Evolutionary conservation across 2,797 vertebrate genomes (phyloP).

Genomic region (Pteropus rufus): DNA sequence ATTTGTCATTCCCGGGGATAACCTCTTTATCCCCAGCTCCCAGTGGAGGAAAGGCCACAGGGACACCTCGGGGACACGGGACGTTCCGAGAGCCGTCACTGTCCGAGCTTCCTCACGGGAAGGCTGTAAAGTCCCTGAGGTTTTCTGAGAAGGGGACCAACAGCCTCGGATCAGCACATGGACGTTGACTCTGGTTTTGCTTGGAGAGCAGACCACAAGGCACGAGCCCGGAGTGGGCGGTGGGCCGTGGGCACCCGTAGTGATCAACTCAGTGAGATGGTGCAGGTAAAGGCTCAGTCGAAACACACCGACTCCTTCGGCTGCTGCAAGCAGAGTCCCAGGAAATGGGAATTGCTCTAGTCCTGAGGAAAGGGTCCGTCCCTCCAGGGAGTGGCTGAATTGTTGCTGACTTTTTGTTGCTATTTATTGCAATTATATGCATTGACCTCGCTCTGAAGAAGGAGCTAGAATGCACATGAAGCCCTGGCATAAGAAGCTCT

Average conservation of each 20-base stretch:
- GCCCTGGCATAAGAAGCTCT: neutral
- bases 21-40: neutral
- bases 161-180: fast-evolving
- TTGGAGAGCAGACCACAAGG: neutral
- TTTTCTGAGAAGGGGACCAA: neutral
- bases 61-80: neutral
- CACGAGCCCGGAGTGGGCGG: neutral
- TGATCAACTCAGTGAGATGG: neutral
- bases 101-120: neutral
- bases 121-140: neutral
- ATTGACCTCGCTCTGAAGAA: slow-evolving; percentile 18
- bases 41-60: fast-evolving
- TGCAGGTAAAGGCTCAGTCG: neutral
- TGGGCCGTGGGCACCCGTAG: neutral
- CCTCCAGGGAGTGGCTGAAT: neutral
- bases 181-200: neutral
- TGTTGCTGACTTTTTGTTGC: slow-evolving; percentile 11
- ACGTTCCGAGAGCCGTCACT: too few relatives aligned
- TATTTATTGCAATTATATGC: neutral
- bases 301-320: neutral
- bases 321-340: neutral
- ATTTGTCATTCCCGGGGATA: neutral
- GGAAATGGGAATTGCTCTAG: neutral
- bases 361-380: neutral
- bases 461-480: neutral